Percentiles rank a stretch among this genome's conserved stretches.
Evolutionary conservation across 2,113 vertebrate species (phyloP).

Genomic region (Rhizomys pruinosus): DNA sequence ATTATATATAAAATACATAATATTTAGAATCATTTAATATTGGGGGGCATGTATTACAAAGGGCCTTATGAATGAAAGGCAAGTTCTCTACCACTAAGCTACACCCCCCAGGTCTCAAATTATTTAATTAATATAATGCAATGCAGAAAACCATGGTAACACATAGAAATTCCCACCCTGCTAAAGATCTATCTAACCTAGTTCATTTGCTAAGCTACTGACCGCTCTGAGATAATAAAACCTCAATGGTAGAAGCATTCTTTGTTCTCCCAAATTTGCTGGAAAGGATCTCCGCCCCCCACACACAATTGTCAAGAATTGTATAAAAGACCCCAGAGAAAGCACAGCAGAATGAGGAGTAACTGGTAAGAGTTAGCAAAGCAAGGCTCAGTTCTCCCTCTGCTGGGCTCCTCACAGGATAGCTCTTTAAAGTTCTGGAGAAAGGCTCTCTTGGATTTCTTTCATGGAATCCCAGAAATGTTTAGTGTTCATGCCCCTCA

Average conservation of each 20-base stretch:
- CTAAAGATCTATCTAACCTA: background rate
- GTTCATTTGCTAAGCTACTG: background rate
- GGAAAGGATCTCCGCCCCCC: background rate
- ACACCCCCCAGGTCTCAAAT: background rate
- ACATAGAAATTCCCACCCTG: background rate
- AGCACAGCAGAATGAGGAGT: background rate
- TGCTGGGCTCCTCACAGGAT: slow-evolving; percentile 72
- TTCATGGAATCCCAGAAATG: background rate
- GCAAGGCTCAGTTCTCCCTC: slow-evolving; percentile 71
- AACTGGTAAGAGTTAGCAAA: slow-evolving; percentile 41
- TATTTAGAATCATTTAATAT: slow-evolving; percentile 20
- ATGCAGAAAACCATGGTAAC: background rate
- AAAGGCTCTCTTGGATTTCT: background rate
- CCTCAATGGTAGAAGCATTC: background rate
- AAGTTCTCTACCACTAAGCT: background rate
- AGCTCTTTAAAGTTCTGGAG: background rate
- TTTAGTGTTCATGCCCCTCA: background rate
- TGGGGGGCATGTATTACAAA: no score
- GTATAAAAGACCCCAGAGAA: background rate
- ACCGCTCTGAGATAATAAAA: slow-evolving; percentile 21
- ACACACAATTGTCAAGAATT: background rate
- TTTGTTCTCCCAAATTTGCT: background rate
- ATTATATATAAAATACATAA: background rate
- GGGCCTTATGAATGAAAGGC: background rate
- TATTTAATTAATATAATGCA: background rate